Percentiles rank a stretch among this genome's conserved stretches.
These are phyloP conservation scores for Agrilus cyanescens DNA, from an alignment of 2,888 invertebrate species.

Conservation along the genomic window DNA sequence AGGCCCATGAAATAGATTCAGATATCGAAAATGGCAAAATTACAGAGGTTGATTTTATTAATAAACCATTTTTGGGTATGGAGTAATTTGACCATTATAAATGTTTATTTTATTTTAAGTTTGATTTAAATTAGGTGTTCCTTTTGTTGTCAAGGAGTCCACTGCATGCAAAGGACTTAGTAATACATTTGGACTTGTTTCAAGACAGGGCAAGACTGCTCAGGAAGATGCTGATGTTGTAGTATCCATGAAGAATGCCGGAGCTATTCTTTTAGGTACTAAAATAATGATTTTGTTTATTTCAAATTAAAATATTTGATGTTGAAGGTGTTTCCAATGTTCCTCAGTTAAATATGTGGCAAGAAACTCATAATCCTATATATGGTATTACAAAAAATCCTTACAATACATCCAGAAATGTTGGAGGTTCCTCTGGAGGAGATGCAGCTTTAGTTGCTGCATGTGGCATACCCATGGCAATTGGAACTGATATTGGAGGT, in stretches of 20 bases:
- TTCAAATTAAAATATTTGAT: neutral
- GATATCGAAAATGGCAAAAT: constrained; percentile 47
- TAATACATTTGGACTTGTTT: constrained; percentile 53
- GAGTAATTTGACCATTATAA: neutral
- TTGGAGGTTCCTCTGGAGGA: constrained; percentile 90
- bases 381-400: constrained; percentile 88
- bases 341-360: constrained; percentile 88
- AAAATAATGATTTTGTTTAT: neutral
- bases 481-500: constrained; percentile 91
- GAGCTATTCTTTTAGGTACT: constrained; percentile 75
- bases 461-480: constrained; percentile 69
- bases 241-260: constrained; percentile 57
- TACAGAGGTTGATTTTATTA: constrained; percentile 48
- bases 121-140: constrained; percentile 51
- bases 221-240: constrained; percentile 71
- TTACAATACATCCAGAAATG: constrained; percentile 71
- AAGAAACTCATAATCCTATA: constrained; percentile 77
- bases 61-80: constrained; percentile 64
- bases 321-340: constrained; percentile 58
- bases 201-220: constrained; percentile 50
- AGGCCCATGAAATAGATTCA: constrained; percentile 63
- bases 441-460: constrained; percentile 67
- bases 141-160: constrained; percentile 86
- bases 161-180: constrained; percentile 64
- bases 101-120: neutral